Evolutionary conservation across 1,140 invertebrate species (phyloP), one percentile per base, ranked within the genome.

Genomic region (Drosophila setifemur): DNA sequence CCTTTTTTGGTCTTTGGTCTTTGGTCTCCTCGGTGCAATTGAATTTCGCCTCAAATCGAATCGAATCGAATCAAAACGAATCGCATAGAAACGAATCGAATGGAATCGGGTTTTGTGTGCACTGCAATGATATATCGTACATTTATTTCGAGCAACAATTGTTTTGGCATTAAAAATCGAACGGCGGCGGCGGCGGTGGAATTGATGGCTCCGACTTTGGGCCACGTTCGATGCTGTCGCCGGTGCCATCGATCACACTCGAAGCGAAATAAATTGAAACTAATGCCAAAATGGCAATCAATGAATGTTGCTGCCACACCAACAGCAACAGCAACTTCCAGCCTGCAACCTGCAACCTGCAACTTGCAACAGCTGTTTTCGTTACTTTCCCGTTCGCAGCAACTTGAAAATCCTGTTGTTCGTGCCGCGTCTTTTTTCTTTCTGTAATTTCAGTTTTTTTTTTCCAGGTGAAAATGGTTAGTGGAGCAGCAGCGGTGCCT

Each of bases 261-360:
- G 73, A 75, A 75, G 76, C 58, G 76, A 79, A 79, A 79, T 79
- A 81, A 81, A 79, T 81, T 79, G 76, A 79, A 79, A 79, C 76
- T 79, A 81, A 79, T 81, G 55, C 76, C 76, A 67, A 75, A 81
- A 79, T 47, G 76, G 75, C 76, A 75, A 79, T 79, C 76, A 79
- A 70, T 79, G 75, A 63, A 68, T 79, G 61, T 50, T 67, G 63
- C 57, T 64, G 55, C 25, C 2, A 16, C 39, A 8, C 6, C 14
- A 7, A 8, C 19, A 3, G 14, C 11, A n/a, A 0, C 18, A 23
- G 11, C 8, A 7, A 4, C 11, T 9, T n/a, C n/a, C n/a, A n/a
- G n/a, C n/a, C n/a, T n/a, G 37, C 40, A 39, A 45, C 33, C 23
- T 25, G 19, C 45, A 33, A n/a, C 25, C 12, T 18, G 29, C 37